These are phyloP conservation scores for Eilema caniola DNA, from an alignment of 2,888 invertebrate species.

Conservation along the genomic window DNA sequence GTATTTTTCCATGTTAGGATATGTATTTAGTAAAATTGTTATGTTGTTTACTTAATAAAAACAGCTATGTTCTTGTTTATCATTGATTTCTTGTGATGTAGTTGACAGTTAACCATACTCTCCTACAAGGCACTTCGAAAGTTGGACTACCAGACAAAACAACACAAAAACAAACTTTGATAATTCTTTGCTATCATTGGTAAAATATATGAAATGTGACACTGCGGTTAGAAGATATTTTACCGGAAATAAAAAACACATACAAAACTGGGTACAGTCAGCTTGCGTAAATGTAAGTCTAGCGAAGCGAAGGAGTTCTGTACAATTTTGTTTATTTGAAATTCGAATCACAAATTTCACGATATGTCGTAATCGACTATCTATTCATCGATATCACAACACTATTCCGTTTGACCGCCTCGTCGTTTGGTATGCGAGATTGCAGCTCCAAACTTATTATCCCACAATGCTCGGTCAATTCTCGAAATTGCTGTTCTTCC, in stretches of 20 bases:
- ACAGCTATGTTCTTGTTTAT: background rate
- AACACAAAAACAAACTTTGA: too few relatives aligned
- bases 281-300: too few relatives aligned
- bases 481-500: conserved; percentile 39
- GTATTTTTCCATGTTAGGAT: background rate
- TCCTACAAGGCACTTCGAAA: too few relatives aligned
- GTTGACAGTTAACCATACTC: background rate
- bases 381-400: conserved; percentile 21
- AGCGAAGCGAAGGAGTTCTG: background rate
- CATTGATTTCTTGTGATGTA: background rate
- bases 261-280: too few relatives aligned
- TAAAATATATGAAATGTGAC: too few relatives aligned
- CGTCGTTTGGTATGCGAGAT: conserved; percentile 48
- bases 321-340: background rate
- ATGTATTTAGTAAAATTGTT: background rate
- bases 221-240: too few relatives aligned
- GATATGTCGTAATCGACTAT: background rate
- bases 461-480: conserved; percentile 43
- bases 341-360: background rate
- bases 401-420: conserved; percentile 26
- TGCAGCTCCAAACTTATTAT: conserved; percentile 45
- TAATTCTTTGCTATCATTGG: too few relatives aligned
- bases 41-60: background rate
- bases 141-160: too few relatives aligned
- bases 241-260: too few relatives aligned